phyloP scores from a whole-genome alignment of 2,113 vertebrate species.

The Psettodes erumei region DNA sequence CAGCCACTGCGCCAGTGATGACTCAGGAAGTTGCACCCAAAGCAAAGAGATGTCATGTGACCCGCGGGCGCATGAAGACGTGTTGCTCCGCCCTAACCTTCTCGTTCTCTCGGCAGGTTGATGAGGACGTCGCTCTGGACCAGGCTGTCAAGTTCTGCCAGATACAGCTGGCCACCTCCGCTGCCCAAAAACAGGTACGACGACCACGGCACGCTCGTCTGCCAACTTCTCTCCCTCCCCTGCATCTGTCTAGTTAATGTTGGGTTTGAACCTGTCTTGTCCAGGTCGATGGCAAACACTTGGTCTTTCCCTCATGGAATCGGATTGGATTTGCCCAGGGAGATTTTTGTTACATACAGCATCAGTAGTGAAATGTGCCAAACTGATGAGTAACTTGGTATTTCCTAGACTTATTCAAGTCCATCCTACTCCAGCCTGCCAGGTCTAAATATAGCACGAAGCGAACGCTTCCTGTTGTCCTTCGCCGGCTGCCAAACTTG shows the following conservation, averaged over 20 bases:
- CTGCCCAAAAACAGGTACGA: constrained; percentile 94
- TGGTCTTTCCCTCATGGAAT: not conserved
- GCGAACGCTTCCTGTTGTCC: constrained; percentile 47
- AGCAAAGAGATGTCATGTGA: not conserved
- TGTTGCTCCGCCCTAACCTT: constrained; percentile 10
- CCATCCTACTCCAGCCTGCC: constrained; percentile 44
- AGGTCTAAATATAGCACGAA: constrained; percentile 58
- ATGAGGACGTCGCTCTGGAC: constrained; percentile 95
- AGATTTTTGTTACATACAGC: not conserved
- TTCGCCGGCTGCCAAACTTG: constrained; percentile 32
- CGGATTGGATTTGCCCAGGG: not conserved
- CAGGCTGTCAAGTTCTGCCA: constrained; percentile 99
- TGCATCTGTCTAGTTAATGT: not conserved
- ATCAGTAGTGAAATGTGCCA: constrained; percentile 42
- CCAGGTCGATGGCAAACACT: not conserved
- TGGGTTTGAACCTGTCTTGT: not conserved
- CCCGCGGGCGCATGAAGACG: not conserved
- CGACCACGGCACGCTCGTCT: constrained; percentile 4
- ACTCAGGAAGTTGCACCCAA: not conserved
- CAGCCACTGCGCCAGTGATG: not conserved
- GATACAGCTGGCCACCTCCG: constrained; percentile 93
- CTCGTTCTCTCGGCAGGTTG: constrained; percentile 84
- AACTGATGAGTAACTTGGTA: constrained; percentile 34
- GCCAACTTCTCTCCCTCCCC: constrained; percentile 6
- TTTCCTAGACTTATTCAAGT: constrained; percentile 50